Conservation (phyloP, 1,140 invertebrate species). For the Drosophila murphyi region DNA sequence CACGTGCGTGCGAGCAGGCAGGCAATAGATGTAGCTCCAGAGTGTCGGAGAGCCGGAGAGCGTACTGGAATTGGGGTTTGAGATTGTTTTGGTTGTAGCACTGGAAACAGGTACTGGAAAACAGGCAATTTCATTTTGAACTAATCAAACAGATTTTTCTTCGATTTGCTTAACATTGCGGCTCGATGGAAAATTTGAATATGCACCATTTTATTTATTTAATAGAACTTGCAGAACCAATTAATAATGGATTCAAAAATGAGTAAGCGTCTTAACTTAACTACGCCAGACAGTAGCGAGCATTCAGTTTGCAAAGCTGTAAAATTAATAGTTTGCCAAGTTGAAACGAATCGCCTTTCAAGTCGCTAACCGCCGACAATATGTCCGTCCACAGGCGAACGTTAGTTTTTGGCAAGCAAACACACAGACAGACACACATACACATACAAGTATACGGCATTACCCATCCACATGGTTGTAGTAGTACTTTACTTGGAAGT, state of each 20-base stretch:
- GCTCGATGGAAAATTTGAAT: neutral
- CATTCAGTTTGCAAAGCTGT: constrained; percentile 3
- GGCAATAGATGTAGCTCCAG: constrained; percentile 19
- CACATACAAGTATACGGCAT: neutral
- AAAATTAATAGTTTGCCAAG: constrained; percentile 82
- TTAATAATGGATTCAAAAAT: neutral
- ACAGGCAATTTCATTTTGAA: constrained; percentile 2
- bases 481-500: constrained; percentile 34
- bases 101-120: constrained; percentile 15
- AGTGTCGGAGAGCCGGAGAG: constrained; percentile 19
- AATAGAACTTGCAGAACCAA: no score
- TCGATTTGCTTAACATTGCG: neutral
- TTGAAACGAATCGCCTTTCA: constrained; percentile 84
- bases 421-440: neutral
- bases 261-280: neutral
- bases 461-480: constrained; percentile 49
- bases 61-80: constrained; percentile 11
- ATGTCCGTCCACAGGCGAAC: constrained; percentile 51
- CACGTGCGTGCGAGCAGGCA: constrained; percentile 53
- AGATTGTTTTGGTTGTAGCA: neutral
- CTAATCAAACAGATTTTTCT: neutral
- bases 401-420: constrained; percentile 1
- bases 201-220: no score
- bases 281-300: neutral
- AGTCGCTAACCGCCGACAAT: constrained; percentile 81